Base-by-base conservation (phyloP, 2,113 vertebrate genomes). In the Phalacrocorax aristotelis region DNA sequence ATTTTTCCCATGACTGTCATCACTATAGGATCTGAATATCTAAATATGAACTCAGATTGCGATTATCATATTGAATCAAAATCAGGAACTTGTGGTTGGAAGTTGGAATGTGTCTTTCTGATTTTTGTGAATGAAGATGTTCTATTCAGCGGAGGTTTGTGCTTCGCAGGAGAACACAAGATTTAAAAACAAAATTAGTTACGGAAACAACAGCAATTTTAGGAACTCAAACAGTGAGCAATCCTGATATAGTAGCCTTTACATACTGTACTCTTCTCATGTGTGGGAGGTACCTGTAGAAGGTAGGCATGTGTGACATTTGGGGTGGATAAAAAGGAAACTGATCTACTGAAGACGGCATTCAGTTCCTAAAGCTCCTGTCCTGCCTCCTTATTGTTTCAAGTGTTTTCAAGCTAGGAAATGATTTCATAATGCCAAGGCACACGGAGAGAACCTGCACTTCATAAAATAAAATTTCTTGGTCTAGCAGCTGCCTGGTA, bases 381-480 rank as follows among this genome's bases (percentile, higher is more conserved):
- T 71, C 57, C 52, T 54, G 65, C 21, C 38, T 65, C 10, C 6
- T 40, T 44, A n/a, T 36, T 81, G 38, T 62, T 93, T 75, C 40
- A 70, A 62, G 42, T 40, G 44, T 46, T 58, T 55, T 54, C 57
- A 78, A 85, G 13, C 5, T 55, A 51, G 52, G 65, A 94, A 81
- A 64, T 51, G 0, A 75, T 78, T 95, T 89, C n/a, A 11, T 77
- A 86, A 70, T 4, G 9, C 38, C 77, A 90, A 71, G 21, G 12
- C 40, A 76, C 2, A 34, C 64, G 57, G 36, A 83, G 49, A 88
- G 66, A 83, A 58, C 13, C 15, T 55, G 32, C 20, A 70, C 49
- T 77, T 94, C 42, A 66, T 72, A 92, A 93, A 92, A 92, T 75
- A 57, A 65, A 10, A 81, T 61, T 64, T 95, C 77, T 87, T 95